Evolutionary conservation across 2,797 vertebrate species (phyloP).

Genomic region (Artibeus lituratus): DNA sequence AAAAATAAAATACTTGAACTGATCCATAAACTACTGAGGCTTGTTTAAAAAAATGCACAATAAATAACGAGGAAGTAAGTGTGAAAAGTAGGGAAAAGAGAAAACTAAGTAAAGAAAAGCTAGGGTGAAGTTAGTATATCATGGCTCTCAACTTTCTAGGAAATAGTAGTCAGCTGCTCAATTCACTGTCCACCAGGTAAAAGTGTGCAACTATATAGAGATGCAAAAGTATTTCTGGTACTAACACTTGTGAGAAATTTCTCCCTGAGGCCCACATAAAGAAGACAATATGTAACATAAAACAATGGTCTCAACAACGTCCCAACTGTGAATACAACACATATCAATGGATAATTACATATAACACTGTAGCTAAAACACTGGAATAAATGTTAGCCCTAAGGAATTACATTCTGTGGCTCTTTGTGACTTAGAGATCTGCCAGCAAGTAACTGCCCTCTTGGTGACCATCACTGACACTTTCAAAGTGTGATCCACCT

Average conservation of each 20-base stretch:
- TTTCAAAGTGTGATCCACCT: not conserved
- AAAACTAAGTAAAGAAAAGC: not conserved
- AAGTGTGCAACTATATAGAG: not conserved
- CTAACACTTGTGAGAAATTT: not conserved
- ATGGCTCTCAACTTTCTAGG: not conserved
- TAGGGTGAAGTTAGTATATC: not conserved
- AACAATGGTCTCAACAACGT: not conserved
- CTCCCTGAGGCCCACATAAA: not conserved
- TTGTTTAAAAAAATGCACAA: not conserved
- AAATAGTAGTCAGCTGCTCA: not conserved
- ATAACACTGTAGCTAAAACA: not conserved
- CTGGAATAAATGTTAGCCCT: not conserved
- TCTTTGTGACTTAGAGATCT: not conserved
- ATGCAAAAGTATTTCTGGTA: not conserved
- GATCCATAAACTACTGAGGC: not conserved
- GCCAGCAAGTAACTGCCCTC: not conserved
- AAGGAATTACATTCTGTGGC: not conserved
- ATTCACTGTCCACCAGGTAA: not conserved
- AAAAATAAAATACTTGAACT: not conserved
- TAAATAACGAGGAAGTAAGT: not conserved
- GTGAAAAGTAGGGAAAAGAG: not conserved
- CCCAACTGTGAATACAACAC: not conserved
- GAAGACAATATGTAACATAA: not conserved
- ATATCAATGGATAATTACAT: not conserved
- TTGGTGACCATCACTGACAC: not conserved